Evolutionary conservation across 2,113 vertebrate species (phyloP).

Genomic region (Seriola dumerili): DNA sequence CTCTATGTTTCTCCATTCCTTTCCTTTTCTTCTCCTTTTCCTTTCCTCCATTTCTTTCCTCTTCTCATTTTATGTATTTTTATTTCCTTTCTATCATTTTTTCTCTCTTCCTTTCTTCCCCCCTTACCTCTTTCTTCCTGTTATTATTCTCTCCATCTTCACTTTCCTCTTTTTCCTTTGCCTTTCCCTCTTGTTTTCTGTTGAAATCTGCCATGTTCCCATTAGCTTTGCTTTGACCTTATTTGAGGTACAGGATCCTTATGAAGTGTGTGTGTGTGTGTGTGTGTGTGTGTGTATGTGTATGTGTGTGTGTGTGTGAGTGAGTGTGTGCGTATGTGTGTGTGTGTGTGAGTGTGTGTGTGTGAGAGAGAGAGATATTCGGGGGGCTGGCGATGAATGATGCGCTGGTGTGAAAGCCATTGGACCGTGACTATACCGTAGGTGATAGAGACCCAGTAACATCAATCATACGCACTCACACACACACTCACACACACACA

Average conservation of each 20-base stretch:
- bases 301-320: slow-evolving; percentile 10
- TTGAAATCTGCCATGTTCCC: slow-evolving; percentile 52
- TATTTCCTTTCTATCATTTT: too few species aligned
- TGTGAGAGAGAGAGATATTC: background rate
- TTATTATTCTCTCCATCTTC: background rate
- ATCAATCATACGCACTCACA: slow-evolving; percentile 68
- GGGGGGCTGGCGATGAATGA: slow-evolving; percentile 60
- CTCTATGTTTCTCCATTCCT: too few species aligned
- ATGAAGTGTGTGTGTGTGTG: slow-evolving; percentile 18
- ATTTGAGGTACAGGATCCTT: slow-evolving; percentile 52
- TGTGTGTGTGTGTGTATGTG: slow-evolving; percentile 13
- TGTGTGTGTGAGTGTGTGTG: slow-evolving; percentile 16
- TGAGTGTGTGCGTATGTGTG: slow-evolving; percentile 11
- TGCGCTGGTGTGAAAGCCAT: slow-evolving; percentile 62
- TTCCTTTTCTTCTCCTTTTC: too few species aligned
- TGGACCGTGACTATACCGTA: slow-evolving; percentile 68
- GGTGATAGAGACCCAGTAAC: slow-evolving; percentile 76
- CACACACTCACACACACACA: slow-evolving; percentile 16
- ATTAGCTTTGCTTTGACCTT: slow-evolving; percentile 71
- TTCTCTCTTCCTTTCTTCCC: background rate
- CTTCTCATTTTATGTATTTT: too few species aligned
- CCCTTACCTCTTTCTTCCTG: background rate
- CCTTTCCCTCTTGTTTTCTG: slow-evolving; percentile 1
- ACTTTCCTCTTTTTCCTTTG: background rate
- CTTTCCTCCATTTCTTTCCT: too few species aligned